Base-by-base conservation (phyloP, 1,140 invertebrate species). In the Ruditapes philippinarum region DNA sequence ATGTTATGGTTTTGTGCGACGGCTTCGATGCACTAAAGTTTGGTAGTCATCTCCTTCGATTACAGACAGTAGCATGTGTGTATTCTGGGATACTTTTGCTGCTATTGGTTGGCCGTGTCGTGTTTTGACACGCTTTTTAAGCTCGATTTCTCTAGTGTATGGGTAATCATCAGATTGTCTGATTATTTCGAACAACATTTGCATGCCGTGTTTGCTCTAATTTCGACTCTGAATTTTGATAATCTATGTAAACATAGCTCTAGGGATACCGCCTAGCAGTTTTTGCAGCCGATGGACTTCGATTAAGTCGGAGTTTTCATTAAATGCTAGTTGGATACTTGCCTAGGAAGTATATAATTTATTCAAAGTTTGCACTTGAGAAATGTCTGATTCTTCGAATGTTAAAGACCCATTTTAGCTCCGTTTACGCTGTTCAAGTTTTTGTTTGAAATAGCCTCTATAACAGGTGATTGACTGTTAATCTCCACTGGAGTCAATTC, bases 111-210 rank as follows among this genome's bases (percentile, higher is more conserved):
- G 42, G n/a, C 76, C 76, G 25, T 40, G 17, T 22, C 76, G 19
- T n/a, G 76, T 51, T 22, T n/a, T 22, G 22, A 79, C 49, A 19
- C 40, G 40, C 12, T 45, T 19, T 79, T 79, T 79, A 12, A 79
- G 31, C 31, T 79, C 76, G 28, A 17, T 28, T n/a, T 79, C n/a
- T n/a, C 22, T 22, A 33, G 25, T 31, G 45, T 25, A 79, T 9
- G 76, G 76, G 31, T 51, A 79, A 51, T 79, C 76, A 12, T 49
- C 42, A 79, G 22, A 28, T 49, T 19, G 5, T 62, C 25, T 62
- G 17, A 28, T 5, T 7, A 28, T 28, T n/a, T 62, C 57, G 25
- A 62, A 62, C 11, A 62, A n/a, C 17, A 62, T 19, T 12, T 12
- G n/a, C n/a, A n/a, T n/a, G 9, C 11, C 57, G 57, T 12, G n/a